Percentiles rank a stretch among this genome's conserved stretches.
These are phyloP conservation scores for Drymonia ruficornis DNA, from an alignment of 2,888 invertebrate genomes.

Conservation along the genomic window DNA sequence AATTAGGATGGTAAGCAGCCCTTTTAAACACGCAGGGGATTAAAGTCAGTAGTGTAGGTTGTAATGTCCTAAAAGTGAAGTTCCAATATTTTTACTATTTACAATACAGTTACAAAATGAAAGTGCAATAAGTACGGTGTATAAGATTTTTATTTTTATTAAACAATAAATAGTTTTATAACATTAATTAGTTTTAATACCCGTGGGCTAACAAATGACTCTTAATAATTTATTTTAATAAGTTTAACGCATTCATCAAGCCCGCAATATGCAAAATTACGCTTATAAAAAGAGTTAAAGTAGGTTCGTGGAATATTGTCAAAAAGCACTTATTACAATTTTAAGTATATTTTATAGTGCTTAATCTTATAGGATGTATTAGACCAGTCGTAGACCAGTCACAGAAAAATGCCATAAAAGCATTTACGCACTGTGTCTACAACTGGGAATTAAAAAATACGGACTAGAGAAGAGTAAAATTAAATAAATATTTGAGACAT, in stretches of 20 bases:
- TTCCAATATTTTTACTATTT: no score
- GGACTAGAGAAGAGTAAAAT: not conserved
- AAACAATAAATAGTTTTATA: constrained; percentile 12
- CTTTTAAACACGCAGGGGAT: no score
- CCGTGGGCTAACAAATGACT: not conserved
- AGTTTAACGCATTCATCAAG: constrained; percentile 2
- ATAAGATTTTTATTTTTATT: constrained; percentile 16
- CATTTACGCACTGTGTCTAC: not conserved
- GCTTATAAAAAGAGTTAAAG: not conserved
- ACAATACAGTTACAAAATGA: constrained; percentile 10
- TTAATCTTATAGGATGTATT: not conserved
- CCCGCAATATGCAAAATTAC: not conserved
- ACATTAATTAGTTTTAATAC: constrained; percentile 2
- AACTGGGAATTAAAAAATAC: not conserved
- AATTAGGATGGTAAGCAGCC: no score
- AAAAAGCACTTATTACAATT: constrained; percentile 1
- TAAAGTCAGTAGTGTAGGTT: no score
- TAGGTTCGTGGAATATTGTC: not conserved
- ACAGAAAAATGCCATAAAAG: not conserved
- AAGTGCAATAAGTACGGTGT: constrained; percentile 16
- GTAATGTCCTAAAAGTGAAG: no score
- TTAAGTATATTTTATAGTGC: constrained; percentile 2
- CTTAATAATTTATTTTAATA: constrained; percentile 1
- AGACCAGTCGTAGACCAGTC: not conserved
- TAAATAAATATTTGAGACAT: not conserved